phyloP scores from a whole-genome alignment of 2,797 vertebrate species.

The Loris lydekkerianus region DNA sequence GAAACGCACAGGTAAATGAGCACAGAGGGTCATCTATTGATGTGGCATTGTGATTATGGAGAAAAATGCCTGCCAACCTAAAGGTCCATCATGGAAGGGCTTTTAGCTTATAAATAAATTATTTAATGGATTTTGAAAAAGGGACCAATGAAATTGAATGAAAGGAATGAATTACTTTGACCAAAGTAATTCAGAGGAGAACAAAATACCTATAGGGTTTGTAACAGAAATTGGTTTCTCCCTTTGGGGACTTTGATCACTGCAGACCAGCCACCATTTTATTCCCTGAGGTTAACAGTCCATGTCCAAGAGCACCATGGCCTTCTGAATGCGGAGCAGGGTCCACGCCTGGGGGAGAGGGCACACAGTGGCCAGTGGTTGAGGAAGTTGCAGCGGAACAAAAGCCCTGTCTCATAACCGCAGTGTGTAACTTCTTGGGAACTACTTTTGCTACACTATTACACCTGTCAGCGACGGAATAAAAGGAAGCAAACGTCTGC shows the following conservation, averaged over 20 bases:
- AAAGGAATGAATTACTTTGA: neutral
- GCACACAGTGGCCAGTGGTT: neutral
- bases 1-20: neutral
- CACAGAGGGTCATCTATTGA: neutral
- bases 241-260: neutral
- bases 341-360: too few relatives aligned
- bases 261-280: neutral
- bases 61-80: neutral
- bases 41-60: neutral
- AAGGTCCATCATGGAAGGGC: neutral
- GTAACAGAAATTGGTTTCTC: constrained; percentile 12
- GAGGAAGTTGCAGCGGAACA: neutral
- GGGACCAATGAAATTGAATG: neutral
- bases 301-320: neutral
- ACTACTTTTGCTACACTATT: neutral
- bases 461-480: neutral
- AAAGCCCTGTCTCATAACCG: neutral
- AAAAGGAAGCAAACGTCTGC: neutral
- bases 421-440: neutral
- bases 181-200: neutral
- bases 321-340: neutral
- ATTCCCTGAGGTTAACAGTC: neutral
- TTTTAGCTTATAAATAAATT: constrained; percentile 52
- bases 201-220: constrained; percentile 49
- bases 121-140: constrained; percentile 40